phyloP scores from a whole-genome alignment of 2,113 vertebrate genomes.

The Leptobrachium leishanense region DNA sequence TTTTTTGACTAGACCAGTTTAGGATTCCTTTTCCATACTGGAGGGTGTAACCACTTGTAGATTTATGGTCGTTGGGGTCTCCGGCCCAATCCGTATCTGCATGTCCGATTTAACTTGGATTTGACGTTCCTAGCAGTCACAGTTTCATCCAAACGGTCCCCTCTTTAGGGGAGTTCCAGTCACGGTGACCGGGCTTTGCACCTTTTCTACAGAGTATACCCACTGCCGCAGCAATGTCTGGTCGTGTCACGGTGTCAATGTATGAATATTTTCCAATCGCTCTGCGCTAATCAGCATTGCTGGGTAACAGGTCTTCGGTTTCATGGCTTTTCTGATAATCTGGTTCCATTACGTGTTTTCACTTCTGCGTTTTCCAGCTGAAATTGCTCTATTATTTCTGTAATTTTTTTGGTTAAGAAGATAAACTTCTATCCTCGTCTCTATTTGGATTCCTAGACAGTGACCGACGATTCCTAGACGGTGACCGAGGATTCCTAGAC shows the following conservation, averaged over 20 bases:
- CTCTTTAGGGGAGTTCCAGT: background rate
- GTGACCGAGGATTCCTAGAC: too few species aligned
- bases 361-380: background rate
- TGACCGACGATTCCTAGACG: too few species aligned
- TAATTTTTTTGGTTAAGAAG: too few species aligned
- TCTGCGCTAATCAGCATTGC: background rate
- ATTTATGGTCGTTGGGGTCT: background rate
- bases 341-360: background rate
- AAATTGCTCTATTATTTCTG: too few species aligned
- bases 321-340: background rate
- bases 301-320: constrained; percentile 17
- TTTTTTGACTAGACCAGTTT: background rate
- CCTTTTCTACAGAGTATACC: background rate
- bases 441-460: too few species aligned
- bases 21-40: background rate
- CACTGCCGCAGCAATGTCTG: background rate
- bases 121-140: too few species aligned
- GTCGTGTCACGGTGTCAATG: background rate
- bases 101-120: too few species aligned
- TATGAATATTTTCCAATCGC: background rate
- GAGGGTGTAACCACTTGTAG: background rate
- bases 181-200: background rate
- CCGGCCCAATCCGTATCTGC: background rate
- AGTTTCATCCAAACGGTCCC: background rate
- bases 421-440: too few species aligned